A percentile compares a stretch with the other conserved stretches of the same genome.
Evolutionary conservation across 1,140 invertebrate species (phyloP).

Genomic region (Chironomus striatipennis): DNA sequence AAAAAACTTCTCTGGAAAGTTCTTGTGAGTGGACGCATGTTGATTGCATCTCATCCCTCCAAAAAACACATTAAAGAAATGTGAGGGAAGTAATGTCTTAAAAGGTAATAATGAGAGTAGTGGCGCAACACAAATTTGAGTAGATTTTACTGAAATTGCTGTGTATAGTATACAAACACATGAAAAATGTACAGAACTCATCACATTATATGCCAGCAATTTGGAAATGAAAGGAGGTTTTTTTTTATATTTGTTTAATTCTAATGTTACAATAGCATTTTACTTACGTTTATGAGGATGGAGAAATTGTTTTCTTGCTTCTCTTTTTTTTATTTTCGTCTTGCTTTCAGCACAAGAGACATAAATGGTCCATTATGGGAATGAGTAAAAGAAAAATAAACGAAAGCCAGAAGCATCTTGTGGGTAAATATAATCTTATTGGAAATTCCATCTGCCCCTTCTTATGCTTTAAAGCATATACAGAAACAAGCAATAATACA

Average conservation of each 20-base stretch:
- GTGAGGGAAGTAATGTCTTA: not conserved
- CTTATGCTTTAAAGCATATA: not conserved
- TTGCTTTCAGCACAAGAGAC: not conserved
- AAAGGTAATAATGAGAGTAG: conserved; percentile 1
- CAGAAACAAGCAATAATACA: too few species aligned
- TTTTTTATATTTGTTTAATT: conserved; percentile 10
- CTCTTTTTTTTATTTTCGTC: not conserved
- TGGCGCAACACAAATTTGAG: not conserved
- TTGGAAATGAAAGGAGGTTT: conserved; percentile 8
- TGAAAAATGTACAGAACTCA: not conserved
- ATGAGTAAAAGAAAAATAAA: not conserved
- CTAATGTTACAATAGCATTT: conserved; percentile 9
- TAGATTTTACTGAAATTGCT: not conserved
- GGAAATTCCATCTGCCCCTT: not conserved
- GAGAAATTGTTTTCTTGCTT: not conserved
- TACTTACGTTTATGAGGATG: not conserved
- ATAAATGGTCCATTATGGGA: not conserved
- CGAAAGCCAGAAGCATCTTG: conserved; percentile 5
- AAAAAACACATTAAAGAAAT: too few species aligned
- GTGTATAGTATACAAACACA: not conserved
- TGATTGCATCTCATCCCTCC: too few species aligned
- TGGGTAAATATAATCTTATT: conserved; percentile 13
- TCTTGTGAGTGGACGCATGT: too few species aligned
- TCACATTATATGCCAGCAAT: conserved; percentile 2
- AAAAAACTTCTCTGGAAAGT: too few species aligned